These are phyloP conservation scores for Eumeta japonica DNA, from an alignment of 1,140 invertebrate species.

Conservation along the genomic window DNA sequence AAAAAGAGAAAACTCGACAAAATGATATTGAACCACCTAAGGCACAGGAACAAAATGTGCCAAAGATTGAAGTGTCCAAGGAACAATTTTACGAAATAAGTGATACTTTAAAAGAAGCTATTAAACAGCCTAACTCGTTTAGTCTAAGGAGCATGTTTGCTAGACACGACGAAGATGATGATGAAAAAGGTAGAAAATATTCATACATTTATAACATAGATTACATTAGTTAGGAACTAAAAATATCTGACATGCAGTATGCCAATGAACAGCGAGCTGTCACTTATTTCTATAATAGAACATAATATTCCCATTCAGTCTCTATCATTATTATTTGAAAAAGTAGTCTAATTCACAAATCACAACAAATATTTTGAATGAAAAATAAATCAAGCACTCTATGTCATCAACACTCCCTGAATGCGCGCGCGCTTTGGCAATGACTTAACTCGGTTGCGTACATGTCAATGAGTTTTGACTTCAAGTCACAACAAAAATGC, in stretches of 20 bases:
- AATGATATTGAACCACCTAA: constrained; percentile 20
- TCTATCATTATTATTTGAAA: too few species aligned
- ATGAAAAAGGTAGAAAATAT: constrained; percentile 22
- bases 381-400: too few species aligned
- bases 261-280: too few species aligned
- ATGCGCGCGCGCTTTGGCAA: too few species aligned
- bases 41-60: constrained; percentile 17
- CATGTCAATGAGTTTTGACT: too few species aligned
- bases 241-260: too few species aligned
- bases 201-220: constrained; percentile 4
- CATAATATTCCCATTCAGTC: background rate
- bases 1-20: constrained; percentile 26
- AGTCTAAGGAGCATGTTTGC: constrained; percentile 62
- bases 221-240: constrained; percentile 3
- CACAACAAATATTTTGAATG: too few species aligned
- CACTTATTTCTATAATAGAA: background rate
- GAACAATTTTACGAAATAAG: constrained; percentile 66
- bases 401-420: too few species aligned
- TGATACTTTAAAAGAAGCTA: constrained; percentile 56
- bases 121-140: constrained; percentile 56
- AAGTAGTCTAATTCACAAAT: background rate
- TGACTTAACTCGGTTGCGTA: too few species aligned
- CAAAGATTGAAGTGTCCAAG: constrained; percentile 59
- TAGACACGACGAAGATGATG: constrained; percentile 24
- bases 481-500: too few species aligned